A percentile compares a stretch with the other conserved stretches of the same genome.
Conservation (phyloP, 2,797 vertebrate genomes). For the Alouatta caraya region DNA sequence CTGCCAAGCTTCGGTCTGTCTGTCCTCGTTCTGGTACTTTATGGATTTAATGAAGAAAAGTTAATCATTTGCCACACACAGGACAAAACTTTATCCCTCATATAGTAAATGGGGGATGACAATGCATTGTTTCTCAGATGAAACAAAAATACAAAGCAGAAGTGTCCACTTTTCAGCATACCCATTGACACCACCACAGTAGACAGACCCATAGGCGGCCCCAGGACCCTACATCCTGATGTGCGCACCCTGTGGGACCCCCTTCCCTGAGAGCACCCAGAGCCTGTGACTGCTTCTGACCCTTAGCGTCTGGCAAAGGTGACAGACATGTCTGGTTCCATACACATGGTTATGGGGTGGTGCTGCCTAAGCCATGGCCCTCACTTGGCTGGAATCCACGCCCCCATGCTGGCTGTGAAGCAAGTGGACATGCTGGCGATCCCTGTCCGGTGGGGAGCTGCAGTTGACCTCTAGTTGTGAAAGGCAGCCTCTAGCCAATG, state of each 20-base stretch:
- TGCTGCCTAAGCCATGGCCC: not conserved
- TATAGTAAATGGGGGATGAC: fast-evolving
- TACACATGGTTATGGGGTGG: fast-evolving
- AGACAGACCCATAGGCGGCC: too few relatives aligned
- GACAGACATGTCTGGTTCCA: too few relatives aligned
- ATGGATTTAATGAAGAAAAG: not conserved
- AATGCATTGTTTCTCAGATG: not conserved
- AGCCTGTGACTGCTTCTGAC: too few relatives aligned
- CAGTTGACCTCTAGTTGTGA: too few relatives aligned
- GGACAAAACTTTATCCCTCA: not conserved
- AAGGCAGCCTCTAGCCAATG: not conserved
- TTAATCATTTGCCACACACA: not conserved
- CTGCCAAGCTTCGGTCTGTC: fast-evolving
- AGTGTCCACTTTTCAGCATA: too few relatives aligned
- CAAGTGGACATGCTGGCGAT: fast-evolving
- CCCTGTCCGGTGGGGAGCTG: not conserved
- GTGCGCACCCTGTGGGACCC: fast-evolving
- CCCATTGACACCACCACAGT: too few relatives aligned
- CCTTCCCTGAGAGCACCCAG: fast-evolving
- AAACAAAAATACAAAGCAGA: not conserved
- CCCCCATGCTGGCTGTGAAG: not conserved
- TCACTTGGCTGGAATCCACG: not conserved
- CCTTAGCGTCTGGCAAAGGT: not conserved
- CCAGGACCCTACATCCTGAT: not conserved
- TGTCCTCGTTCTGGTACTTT: not conserved